A percentile compares a stretch with the other conserved stretches of the same genome.
Evolutionary conservation across 1,140 invertebrate species (phyloP).

Genomic region (Eumeta japonica): DNA sequence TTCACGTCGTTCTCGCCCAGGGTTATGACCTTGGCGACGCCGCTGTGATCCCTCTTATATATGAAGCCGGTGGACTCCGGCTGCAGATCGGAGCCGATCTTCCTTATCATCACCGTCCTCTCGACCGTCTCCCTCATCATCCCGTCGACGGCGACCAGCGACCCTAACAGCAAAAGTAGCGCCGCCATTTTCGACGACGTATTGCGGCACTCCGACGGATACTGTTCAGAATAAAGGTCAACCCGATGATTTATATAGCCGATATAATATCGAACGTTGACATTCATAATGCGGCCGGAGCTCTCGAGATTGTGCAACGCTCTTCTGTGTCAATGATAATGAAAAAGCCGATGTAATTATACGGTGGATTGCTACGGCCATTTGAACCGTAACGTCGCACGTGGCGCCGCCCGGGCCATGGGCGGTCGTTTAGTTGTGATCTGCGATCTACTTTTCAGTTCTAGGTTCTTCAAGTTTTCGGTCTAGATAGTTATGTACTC

Average conservation of each 20-base stretch:
- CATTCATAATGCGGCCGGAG: slow-evolving; percentile 45
- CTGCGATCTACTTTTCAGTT: no score
- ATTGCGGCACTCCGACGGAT: slow-evolving; percentile 19
- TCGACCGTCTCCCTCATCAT: slow-evolving; percentile 49
- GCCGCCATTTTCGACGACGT: slow-evolving; percentile 32
- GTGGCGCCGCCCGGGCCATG: no score
- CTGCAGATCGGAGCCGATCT: slow-evolving; percentile 49
- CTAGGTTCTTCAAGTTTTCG: no score
- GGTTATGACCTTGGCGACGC: slow-evolving; percentile 44
- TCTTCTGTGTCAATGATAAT: slow-evolving; percentile 53
- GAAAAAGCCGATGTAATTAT: slow-evolving; percentile 44
- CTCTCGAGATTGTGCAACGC: slow-evolving; percentile 44
- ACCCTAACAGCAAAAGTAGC: slow-evolving; percentile 19
- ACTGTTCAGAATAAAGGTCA: slow-evolving; percentile 38
- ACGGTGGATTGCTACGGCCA: slow-evolving; percentile 33
- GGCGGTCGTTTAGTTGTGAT: no score
- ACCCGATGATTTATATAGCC: slow-evolving; percentile 41
- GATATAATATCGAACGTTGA: slow-evolving; percentile 37
- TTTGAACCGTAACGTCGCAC: no score
- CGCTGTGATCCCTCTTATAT: slow-evolving; percentile 52
- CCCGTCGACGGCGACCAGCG: slow-evolving; percentile 28
- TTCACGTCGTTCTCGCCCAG: slow-evolving; percentile 50
- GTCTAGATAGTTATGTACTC: no score
- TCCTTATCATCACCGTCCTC: slow-evolving; percentile 51
- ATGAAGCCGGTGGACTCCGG: slow-evolving; percentile 57